Percentiles rank a stretch among this genome's conserved stretches.
These are phyloP conservation scores for Parazoanthus darwini DNA, from an alignment of 92 coral and sea anemone genomes.

Conservation along the genomic window DNA sequence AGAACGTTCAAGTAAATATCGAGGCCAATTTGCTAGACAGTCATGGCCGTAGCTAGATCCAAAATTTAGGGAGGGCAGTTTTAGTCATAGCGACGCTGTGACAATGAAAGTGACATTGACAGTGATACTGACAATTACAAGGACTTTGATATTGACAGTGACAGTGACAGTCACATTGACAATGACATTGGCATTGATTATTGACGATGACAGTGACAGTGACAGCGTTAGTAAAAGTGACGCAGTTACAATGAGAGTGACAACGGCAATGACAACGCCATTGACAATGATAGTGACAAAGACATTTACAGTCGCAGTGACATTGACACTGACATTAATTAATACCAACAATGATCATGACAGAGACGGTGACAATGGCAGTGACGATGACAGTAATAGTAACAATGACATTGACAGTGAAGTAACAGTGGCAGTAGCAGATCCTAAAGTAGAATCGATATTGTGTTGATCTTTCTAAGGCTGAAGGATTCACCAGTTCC, in stretches of 20 bases:
- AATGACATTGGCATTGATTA: too few species aligned
- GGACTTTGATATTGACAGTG: too few species aligned
- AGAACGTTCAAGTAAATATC: too few species aligned
- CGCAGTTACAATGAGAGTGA: neutral
- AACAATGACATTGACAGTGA: too few species aligned
- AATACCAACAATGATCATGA: neutral
- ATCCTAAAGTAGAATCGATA: neutral
- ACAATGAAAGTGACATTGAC: too few species aligned
- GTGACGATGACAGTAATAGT: neutral
- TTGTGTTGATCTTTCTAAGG: neutral
- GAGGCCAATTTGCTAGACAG: too few species aligned
- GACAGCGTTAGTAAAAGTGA: neutral
- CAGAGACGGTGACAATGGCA: neutral
- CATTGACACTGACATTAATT: neutral
- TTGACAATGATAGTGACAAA: neutral
- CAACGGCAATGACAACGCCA: too few species aligned
- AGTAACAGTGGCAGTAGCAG: neutral
- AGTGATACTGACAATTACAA: too few species aligned
- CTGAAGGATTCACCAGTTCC: neutral
- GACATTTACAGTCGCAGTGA: neutral
- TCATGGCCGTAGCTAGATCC: too few species aligned
- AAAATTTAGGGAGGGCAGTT: too few species aligned
- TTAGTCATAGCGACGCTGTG: too few species aligned
- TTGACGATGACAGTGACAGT: too few species aligned
- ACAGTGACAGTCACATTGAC: neutral